Percentiles rank a stretch among this genome's conserved stretches.
These are phyloP conservation scores for Cataglyphis cursor DNA, from an alignment of 2,888 invertebrate species.

Conservation along the genomic window DNA sequence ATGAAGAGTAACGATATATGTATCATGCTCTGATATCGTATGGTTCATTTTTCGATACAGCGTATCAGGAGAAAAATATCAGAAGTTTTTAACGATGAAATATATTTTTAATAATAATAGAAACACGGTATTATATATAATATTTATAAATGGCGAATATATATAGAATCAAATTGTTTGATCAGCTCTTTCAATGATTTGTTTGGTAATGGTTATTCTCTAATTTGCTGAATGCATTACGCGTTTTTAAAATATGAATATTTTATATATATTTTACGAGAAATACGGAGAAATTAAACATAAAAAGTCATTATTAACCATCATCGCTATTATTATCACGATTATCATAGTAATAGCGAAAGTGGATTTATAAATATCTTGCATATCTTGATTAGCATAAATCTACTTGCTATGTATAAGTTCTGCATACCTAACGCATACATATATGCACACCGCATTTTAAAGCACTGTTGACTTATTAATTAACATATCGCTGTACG, in stretches of 20 bases:
- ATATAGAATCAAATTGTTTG: neutral
- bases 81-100: conserved; percentile 2
- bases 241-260: neutral
- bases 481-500: conserved; percentile 53
- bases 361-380: conserved; percentile 59
- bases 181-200: conserved; percentile 14
- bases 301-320: conserved; percentile 43
- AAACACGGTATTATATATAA: neutral
- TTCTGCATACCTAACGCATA: conserved; percentile 29
- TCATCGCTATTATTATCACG: conserved; percentile 67
- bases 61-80: conserved; percentile 2
- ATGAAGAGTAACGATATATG: neutral
- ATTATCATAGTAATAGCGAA: conserved; percentile 67
- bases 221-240: conserved; percentile 10
- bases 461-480: conserved; percentile 59
- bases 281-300: neutral
- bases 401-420: conserved; percentile 60
- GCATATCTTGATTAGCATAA: conserved; percentile 73
- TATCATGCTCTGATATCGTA: neutral
- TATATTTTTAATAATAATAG: conserved; percentile 8
- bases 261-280: neutral
- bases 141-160: conserved; percentile 1
- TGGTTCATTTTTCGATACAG: neutral
- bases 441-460: conserved; percentile 52
- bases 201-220: conserved; percentile 24